Evolutionary conservation across 1,140 invertebrate species (phyloP), one percentile per base, ranked within the genome.

Genomic region (Drosophila novamexicana): DNA sequence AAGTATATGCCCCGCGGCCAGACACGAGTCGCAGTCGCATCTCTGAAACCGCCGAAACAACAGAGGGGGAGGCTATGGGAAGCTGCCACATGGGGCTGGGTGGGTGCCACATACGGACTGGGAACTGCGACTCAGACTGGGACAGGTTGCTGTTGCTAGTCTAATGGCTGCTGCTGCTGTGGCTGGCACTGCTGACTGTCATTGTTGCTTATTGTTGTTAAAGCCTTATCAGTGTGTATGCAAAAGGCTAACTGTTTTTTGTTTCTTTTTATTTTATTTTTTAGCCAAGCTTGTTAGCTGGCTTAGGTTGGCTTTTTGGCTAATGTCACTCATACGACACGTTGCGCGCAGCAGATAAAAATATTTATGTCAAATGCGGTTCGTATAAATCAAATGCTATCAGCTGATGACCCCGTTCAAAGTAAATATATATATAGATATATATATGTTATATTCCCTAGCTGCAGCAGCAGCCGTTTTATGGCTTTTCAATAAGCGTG

Each of bases 281-380:
- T 67, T 66, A 73, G 68, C 57, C 42, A 59, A 47, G 57, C 82
- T 85, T 88, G 83, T 88, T 85, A 88, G 79, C 69, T 73, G 64
- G 79, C 37, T 68, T 61, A 42, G 37, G 47, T 63, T 62, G 70
- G 77, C 70, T 68, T 79, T 81, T 69, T 34, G 52, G 72, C 83
- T 83, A 83, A 89, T 88, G 84, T 89, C 84, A 89, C 84, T 88
- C 84, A 89, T 88, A 89, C 84, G 84, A 84, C 84, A 77, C 83
- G 84, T 88, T 88, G 83, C 58, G 77, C 75, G 67, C 53, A 47
- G 59, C 54, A 81, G 82, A 86, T 86, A 84, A 88, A 89, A 89
- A 89, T 88, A 80, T 88, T 76, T 80, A 74, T 88, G 84, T 88
- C 83, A 88, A 88, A 70, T 81, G 54, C 74, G 76, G 71, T 66